Conservation (phyloP, 2,113 vertebrate species). For the Clarias batrachus region DNA sequence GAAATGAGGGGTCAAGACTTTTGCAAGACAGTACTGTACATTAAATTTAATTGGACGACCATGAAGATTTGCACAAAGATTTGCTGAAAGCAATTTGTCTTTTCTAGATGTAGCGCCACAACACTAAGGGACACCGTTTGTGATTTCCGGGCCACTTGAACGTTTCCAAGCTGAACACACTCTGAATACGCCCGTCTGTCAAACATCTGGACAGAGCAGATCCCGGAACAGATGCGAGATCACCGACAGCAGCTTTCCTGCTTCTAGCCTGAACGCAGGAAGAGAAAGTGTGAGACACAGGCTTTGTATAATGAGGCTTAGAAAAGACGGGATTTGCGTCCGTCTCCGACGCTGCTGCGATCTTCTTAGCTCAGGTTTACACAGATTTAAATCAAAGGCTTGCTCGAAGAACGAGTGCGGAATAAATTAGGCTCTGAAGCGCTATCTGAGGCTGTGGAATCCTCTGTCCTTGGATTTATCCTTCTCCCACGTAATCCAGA, state of each 20-base stretch:
- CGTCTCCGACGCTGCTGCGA: slow-evolving; percentile 10
- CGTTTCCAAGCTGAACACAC: background rate
- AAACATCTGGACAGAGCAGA: background rate
- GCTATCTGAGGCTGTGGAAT: background rate
- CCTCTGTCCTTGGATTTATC: slow-evolving; percentile 4
- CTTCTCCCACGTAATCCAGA: slow-evolving; percentile 7
- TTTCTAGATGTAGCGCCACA: too few species aligned
- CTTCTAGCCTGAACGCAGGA: background rate
- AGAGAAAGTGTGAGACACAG: background rate
- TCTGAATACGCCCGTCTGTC: too few species aligned
- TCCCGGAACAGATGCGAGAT: too few species aligned
- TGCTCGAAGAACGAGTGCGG: background rate
- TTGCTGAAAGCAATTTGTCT: too few species aligned
- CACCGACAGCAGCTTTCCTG: background rate
- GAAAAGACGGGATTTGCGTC: slow-evolving; percentile 9
- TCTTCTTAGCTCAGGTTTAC: slow-evolving; percentile 27
- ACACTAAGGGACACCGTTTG: too few species aligned
- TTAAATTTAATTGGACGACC: too few species aligned
- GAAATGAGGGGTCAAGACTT: too few species aligned
- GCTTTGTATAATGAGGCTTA: slow-evolving; percentile 26
- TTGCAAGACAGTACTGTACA: too few species aligned
- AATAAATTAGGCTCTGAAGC: slow-evolving; percentile 14
- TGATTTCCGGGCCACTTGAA: background rate
- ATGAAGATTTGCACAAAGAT: too few species aligned
- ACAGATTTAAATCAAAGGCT: slow-evolving; percentile 29